Percentiles rank a stretch among this genome's conserved stretches.
Evolutionary conservation across 2,113 vertebrate genomes (phyloP).

Genomic region (Myanophis thanlyinensis): DNA sequence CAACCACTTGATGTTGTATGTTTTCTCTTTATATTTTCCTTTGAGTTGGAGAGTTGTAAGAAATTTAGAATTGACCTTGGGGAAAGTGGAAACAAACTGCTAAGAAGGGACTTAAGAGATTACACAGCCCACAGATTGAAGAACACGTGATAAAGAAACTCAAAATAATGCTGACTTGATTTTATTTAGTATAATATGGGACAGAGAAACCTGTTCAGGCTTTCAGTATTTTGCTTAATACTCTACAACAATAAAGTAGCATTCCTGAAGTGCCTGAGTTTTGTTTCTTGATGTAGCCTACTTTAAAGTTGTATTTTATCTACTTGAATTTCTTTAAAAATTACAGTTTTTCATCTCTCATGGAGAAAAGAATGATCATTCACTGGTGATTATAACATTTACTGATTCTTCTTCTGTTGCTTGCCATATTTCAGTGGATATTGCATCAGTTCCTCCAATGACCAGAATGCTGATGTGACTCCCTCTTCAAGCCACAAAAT

Average conservation of each 20-base stretch:
- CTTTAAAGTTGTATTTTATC: not conserved
- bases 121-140: not conserved
- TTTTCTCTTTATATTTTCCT: not conserved
- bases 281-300: not conserved
- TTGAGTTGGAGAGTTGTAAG: not conserved
- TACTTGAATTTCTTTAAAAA: not conserved
- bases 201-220: not conserved
- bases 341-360: not conserved
- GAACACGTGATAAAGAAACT: not conserved
- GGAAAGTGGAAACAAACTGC: not conserved
- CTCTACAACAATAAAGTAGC: not conserved
- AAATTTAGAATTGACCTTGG: not conserved
- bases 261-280: not conserved
- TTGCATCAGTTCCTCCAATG: not conserved
- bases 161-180: not conserved
- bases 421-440: too few relatives aligned
- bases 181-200: not conserved
- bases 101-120: not conserved
- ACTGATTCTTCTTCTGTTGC: too few relatives aligned
- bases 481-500: not conserved
- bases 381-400: not conserved
- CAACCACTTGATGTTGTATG: not conserved
- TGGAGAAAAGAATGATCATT: not conserved
- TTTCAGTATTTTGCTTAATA: not conserved
- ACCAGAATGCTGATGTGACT: not conserved